Conservation (phyloP, 2,888 invertebrate species). For the Dioctria rufipes region DNA sequence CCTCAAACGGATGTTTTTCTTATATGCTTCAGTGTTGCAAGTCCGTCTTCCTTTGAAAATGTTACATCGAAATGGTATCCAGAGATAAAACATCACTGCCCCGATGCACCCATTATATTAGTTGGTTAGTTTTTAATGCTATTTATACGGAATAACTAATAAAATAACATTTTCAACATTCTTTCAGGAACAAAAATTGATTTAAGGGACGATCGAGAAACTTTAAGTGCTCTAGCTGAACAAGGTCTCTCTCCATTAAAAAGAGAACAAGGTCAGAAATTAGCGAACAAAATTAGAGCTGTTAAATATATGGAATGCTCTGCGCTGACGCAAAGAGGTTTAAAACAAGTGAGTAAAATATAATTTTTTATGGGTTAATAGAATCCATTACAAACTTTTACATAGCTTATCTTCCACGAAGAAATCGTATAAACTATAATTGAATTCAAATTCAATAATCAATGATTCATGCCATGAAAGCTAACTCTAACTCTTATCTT, state of each 20-base stretch:
- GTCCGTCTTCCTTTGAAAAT: conserved; percentile 99
- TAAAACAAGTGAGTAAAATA: conserved; percentile 81
- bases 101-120: conserved; percentile 98
- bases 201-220: conserved; percentile 97
- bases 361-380: too few relatives aligned
- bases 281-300: conserved; percentile 98
- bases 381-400: too few relatives aligned
- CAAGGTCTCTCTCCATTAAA: conserved; percentile 97
- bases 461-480: too few relatives aligned
- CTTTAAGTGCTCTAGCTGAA: conserved; percentile 90
- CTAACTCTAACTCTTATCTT: too few relatives aligned
- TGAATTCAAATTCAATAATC: too few relatives aligned
- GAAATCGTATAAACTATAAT: too few relatives aligned
- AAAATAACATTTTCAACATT: too few relatives aligned
- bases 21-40: conserved; percentile 99
- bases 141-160: neutral
- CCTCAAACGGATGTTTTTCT: conserved; percentile 99
- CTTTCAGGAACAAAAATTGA: conserved; percentile 96
- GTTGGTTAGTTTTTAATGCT: conserved; percentile 81
- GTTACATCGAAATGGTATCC: conserved; percentile 99
- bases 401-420: too few relatives aligned
- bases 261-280: conserved; percentile 97
- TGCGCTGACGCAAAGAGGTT: conserved; percentile 96
- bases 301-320: conserved; percentile 99
- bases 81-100: conserved; percentile 99